Evolutionary conservation across 1,140 invertebrate genomes (phyloP), one percentile per base, ranked within the genome.

Genomic region (Monochamus saltuarius): DNA sequence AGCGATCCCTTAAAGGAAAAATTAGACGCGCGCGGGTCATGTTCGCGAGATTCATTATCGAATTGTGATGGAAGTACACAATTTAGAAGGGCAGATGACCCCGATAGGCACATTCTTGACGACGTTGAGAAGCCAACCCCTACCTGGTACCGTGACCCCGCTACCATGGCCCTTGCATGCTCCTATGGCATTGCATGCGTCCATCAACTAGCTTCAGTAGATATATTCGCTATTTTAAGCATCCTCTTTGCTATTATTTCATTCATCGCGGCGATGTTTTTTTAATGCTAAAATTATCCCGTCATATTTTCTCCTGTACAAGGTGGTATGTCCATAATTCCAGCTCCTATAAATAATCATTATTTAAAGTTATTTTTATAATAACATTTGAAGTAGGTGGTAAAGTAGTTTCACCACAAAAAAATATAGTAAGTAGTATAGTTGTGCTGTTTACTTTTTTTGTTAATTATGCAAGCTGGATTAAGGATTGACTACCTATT

Each of bases 171-270:
- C 76, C 77, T 85, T 78, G 83, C 83, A 81, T 84, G 83, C 75
- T 81, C 83, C 64, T 86, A 84, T 76, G 81, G 83, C 64, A 71
- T 86, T 79, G 83, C 83, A 81, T 82, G 81, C 76, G 79, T 82
- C 60, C 81, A 84, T 72, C 83, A 85, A 75, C 73, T 86, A 73
- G 81, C 81, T 68, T 81, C 81, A 57, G 71, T 84, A 75, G 87
- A 88, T 80, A 81, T 85, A 76, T 78, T 87, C 74, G 83, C 85
- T 70, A 75, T 87, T 69, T 79, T 87, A 69, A 83, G 86, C 74
- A 80, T 89, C 70, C 74, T 88, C 65, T 81, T 89, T 74, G 85
- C 85, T 72, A 79, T 87, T 68, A 81, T 87, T 70, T 85, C 85
- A 63, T 81, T 89, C 66, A 81, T 87, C 75, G 82, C 82, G 72